Conservation (phyloP, 2,113 vertebrate species). For the Mus spicilegus region DNA sequence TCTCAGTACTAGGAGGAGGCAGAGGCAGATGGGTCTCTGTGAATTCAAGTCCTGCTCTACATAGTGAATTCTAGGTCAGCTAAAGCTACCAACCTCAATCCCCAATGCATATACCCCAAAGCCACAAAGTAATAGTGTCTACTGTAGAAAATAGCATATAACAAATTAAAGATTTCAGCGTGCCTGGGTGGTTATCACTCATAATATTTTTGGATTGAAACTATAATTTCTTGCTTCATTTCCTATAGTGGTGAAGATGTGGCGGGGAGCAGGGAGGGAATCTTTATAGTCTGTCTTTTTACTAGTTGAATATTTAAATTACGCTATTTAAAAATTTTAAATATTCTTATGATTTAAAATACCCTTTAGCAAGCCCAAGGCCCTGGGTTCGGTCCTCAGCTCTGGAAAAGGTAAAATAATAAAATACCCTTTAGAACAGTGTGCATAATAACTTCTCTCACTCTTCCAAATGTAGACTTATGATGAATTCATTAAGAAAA, state of each 20-base stretch:
- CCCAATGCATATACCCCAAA: background rate
- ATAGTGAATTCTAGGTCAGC: background rate
- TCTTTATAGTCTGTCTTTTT: constrained; percentile 53
- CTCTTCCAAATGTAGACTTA: constrained; percentile 89
- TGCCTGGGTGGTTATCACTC: constrained; percentile 16
- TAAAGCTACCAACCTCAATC: background rate
- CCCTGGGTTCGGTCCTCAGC: too few species aligned
- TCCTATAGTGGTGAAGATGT: background rate
- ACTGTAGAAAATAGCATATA: background rate
- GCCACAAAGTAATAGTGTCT: background rate
- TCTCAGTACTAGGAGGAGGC: background rate
- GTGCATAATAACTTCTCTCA: constrained; percentile 52
- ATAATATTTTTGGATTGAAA: background rate
- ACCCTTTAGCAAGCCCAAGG: background rate
- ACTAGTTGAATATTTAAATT: constrained; percentile 40
- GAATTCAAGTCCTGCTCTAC: background rate
- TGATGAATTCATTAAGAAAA: constrained; percentile 97
- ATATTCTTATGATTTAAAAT: constrained; percentile 44
- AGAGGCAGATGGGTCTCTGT: background rate
- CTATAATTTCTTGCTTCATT: background rate
- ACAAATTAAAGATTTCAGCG: background rate
- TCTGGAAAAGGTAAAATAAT: background rate
- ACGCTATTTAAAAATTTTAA: constrained; percentile 30
- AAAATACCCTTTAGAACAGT: constrained; percentile 55
- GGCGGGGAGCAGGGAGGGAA: background rate